Evolutionary conservation across 2,797 vertebrate genomes (phyloP).

Genomic region (Typhlichthys eigenmanni): DNA sequence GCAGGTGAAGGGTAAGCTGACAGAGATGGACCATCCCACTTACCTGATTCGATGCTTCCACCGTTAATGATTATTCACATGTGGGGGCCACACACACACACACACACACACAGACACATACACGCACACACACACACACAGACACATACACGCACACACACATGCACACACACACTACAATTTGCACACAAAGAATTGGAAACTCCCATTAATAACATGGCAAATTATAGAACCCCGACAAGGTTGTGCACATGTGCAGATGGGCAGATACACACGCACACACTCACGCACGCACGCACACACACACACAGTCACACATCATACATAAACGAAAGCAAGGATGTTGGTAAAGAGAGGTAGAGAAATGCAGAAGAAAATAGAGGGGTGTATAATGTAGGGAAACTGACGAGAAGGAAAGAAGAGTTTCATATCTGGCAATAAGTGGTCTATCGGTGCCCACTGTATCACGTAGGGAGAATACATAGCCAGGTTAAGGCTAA

Average conservation of each 20-base stretch:
- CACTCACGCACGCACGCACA: slow-evolving; percentile 71
- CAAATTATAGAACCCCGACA: background rate
- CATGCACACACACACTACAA: slow-evolving; percentile 17
- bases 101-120: slow-evolving; percentile 24
- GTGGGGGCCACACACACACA: slow-evolving; percentile 24
- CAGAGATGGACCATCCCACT: slow-evolving; percentile 67
- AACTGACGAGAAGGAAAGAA: too few species aligned
- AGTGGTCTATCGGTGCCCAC: too few species aligned
- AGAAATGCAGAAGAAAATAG: too few species aligned
- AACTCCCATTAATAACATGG: slow-evolving; percentile 56
- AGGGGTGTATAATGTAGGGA: too few species aligned
- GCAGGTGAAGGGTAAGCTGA: slow-evolving; percentile 66
- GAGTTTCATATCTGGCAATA: too few species aligned
- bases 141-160: too few species aligned
- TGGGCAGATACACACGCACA: slow-evolving; percentile 53
- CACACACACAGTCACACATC: background rate
- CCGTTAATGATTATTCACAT: slow-evolving; percentile 62
- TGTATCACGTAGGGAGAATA: too few species aligned
- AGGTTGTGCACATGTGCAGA: background rate
- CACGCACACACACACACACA: too few species aligned
- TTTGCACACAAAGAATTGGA: slow-evolving; percentile 32
- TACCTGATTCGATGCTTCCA: slow-evolving; percentile 56
- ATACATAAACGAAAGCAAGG: too few species aligned
- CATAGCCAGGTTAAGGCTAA: too few species aligned
- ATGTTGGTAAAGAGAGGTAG: too few species aligned